Evolutionary conservation across 2,888 invertebrate species (phyloP), one percentile per base, ranked within the genome.

Genomic region (Brachypalpus laphriformis): DNA sequence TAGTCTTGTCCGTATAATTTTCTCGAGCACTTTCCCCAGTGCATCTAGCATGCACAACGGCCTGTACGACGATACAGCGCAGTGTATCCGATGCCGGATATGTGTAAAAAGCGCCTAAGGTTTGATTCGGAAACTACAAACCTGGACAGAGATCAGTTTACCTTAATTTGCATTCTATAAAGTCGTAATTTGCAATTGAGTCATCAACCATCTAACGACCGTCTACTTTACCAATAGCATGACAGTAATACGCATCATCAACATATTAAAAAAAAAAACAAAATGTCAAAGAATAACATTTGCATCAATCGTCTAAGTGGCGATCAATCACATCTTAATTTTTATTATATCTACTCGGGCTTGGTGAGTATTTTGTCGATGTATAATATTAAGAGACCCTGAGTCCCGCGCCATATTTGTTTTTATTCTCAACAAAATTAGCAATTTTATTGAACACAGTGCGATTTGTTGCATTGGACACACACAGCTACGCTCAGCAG

Each of bases 381-480:
- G 47, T 14, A 14, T 68, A 45, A 20, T 63, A 14, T 70, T 37
- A 9, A 49, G 59, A 63, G 61, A 25, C 85, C 85, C 75, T 85
- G 85, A 76, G 20, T 65, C 25, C 20, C 40, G 20, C 70, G 74
- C 85, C 85, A 85, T 85, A 81, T 85, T 85, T 71, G 71, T 59
- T 75, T 81, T 45, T 63, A 37, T 61, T 49, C 5, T 25, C 25
- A 25, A 56, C 54, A 49, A 71, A 65, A 51, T 68, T 63, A 80
- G 74, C 74, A 68, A 63, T 68, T 66, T 78, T 78, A 78, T 72
- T 80, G 70, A 82, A 70, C 34, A 70, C 25, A 57, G 18, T 47
- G 61, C 56, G 74, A 59, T 70, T 78, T 83, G 77, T 78, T 77
- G 68, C 68, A 78, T 61, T 82, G 65, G 18, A 45, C 47, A 49